phyloP scores from a whole-genome alignment of 2,113 vertebrate genomes.

The Herpetotheres cachinnans region DNA sequence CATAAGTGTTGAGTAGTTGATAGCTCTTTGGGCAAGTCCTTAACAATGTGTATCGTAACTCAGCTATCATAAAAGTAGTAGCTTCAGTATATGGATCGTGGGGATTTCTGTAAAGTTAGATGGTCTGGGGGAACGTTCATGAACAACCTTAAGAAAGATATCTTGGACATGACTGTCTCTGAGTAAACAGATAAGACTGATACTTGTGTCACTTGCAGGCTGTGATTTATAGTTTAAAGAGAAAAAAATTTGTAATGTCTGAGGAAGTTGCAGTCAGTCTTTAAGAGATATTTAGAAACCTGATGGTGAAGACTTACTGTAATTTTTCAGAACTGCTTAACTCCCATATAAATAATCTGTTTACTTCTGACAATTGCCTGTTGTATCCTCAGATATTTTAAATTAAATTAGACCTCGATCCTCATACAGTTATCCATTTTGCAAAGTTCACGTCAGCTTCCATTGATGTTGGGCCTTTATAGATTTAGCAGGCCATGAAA shows the following conservation, averaged over 20 bases:
- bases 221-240: not conserved
- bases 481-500: not conserved
- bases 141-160: not conserved
- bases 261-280: not conserved
- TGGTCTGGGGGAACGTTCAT: not conserved
- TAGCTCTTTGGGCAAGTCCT: not conserved
- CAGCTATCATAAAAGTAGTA: not conserved
- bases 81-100: not conserved
- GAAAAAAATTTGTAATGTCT: rapidly evolving
- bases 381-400: not conserved
- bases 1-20: not conserved
- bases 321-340: not conserved
- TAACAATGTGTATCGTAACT: not conserved
- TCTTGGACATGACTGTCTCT: not conserved
- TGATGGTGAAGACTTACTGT: not conserved
- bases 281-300: not conserved
- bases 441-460: not conserved
- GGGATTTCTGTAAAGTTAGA: not conserved
- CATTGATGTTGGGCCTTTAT: not conserved
- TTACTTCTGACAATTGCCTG: not conserved
- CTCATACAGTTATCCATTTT: not conserved
- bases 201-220: not conserved
- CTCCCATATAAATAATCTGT: not conserved
- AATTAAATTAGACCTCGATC: not conserved
- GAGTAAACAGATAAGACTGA: not conserved